A percentile compares a stretch with the other conserved stretches of the same genome.
These are phyloP conservation scores for Gnathonemus longibarbis DNA, from an alignment of 2,113 vertebrate genomes.

Conservation along the genomic window DNA sequence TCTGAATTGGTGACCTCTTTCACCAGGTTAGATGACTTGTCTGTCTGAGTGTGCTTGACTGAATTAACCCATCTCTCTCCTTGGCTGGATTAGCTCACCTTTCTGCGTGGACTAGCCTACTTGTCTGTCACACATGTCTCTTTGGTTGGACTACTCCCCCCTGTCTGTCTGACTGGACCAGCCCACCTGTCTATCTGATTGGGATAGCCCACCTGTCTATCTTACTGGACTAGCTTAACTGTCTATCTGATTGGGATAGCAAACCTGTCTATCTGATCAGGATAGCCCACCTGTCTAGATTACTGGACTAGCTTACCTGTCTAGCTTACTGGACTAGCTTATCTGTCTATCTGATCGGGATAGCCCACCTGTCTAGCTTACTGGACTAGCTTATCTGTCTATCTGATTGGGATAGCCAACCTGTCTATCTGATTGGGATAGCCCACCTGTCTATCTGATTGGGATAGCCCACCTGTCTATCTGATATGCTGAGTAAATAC, in stretches of 20 bases:
- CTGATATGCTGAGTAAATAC: background rate
- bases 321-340: background rate
- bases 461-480: background rate
- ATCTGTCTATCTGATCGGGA: background rate
- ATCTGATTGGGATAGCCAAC: background rate
- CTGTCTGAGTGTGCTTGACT: background rate
- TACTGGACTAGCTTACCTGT: background rate
- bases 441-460: background rate
- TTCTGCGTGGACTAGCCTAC: background rate
- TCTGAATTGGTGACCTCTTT: background rate
- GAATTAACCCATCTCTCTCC: background rate
- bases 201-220: background rate
- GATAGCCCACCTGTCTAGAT: background rate
- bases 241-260: background rate
- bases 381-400: background rate
- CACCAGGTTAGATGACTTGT: background rate
- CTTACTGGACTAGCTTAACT: background rate
- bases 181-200: background rate
- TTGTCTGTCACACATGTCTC: background rate
- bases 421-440: background rate
- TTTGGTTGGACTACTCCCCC: background rate
- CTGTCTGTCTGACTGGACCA: background rate
- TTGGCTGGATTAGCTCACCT: background rate
- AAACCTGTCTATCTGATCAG: background rate
- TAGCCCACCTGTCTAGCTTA: background rate